Base-by-base conservation (phyloP, 2,797 vertebrate species). In the Eutrigla gurnardus region DNA sequence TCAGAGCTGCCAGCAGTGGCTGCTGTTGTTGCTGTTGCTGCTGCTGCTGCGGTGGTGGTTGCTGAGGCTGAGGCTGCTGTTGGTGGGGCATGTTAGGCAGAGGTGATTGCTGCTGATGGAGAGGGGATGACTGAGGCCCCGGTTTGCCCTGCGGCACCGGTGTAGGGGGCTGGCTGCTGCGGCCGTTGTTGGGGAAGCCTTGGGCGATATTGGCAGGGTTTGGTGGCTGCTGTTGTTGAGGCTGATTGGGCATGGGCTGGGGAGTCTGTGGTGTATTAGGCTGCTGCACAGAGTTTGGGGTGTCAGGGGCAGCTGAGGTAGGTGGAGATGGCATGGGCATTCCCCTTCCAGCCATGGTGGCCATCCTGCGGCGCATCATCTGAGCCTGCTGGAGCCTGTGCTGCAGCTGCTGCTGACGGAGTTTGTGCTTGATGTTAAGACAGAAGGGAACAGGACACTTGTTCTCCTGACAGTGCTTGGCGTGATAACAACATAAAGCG, bases 381-480 rank as follows among this genome's bases (percentile, higher is more conserved):
- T 99, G 98, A 33, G 97, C 97, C 93, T 99, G 98, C 93, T 98
- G 97, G 77, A 99, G 95, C 84, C 98, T 94, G 72, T 99, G 97
- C 88, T 99, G 98, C 88, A 99, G 94, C 95, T 99, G 98, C 93
- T 99, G 98, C 93, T 99, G 98, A 73, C 96, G 96, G 67, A 99
- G 95, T 92, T 99, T 99, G 89, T 99, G 97, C 95, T 99, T 99
- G 93, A 99, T 99, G 91, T 99, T 99, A 92, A 97, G 96, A 93
- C 98, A 99, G 96, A 99, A 99, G 83, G 98, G 98, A 89, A 99
- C 98, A 0, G 98, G 98, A 92, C 98, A 99, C 93, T 99, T 99
- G 94, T 98, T 99, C 94, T 99, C 98, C 91, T 98, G 98, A 96
- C 98, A 99, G 96, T 99, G 98, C 93, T 99, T 99, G 92, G 98